Percentiles rank a stretch among this genome's conserved stretches.
Conservation (phyloP, 2,797 vertebrate species). For the Echiichthys vipera region DNA sequence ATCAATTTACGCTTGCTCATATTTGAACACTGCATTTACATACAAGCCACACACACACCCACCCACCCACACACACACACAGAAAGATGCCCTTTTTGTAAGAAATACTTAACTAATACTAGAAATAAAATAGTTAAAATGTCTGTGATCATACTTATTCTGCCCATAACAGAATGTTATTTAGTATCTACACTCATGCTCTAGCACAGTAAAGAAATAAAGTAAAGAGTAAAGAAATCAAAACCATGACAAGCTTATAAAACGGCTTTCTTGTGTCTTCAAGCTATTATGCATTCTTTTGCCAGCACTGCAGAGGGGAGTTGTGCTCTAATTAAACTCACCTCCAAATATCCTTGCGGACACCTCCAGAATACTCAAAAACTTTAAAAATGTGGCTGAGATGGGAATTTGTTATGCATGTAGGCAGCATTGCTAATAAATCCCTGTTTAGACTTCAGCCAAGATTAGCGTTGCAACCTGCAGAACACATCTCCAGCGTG, state of each 20-base stretch:
- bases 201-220: slow-evolving; percentile 29
- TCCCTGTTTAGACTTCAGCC: slow-evolving; percentile 79
- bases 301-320: slow-evolving; percentile 75
- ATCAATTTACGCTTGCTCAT: slow-evolving; percentile 41
- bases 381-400: slow-evolving; percentile 71
- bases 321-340: slow-evolving; percentile 84
- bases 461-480: slow-evolving; percentile 76
- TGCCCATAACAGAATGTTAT: slow-evolving; percentile 31
- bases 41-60: slow-evolving; percentile 6
- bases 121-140: slow-evolving; percentile 28
- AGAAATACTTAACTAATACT: slow-evolving; percentile 13
- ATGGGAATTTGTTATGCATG: slow-evolving; percentile 76
- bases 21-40: slow-evolving; percentile 52
- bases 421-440: slow-evolving; percentile 75
- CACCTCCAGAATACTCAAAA: slow-evolving; percentile 80
- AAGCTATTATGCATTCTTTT: slow-evolving; percentile 80
- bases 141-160: slow-evolving; percentile 20
- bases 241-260: slow-evolving; percentile 76
- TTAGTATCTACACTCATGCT: slow-evolving; percentile 30
- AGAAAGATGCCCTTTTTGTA: no score
- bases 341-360: slow-evolving; percentile 83
- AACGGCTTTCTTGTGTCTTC: slow-evolving; percentile 73
- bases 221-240: slow-evolving; percentile 68
- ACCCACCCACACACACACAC: no score
- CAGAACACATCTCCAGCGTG: slow-evolving; percentile 69